These are phyloP conservation scores for Oryctes rhinoceros DNA, from an alignment of 1,140 invertebrate genomes.

Conservation along the genomic window DNA sequence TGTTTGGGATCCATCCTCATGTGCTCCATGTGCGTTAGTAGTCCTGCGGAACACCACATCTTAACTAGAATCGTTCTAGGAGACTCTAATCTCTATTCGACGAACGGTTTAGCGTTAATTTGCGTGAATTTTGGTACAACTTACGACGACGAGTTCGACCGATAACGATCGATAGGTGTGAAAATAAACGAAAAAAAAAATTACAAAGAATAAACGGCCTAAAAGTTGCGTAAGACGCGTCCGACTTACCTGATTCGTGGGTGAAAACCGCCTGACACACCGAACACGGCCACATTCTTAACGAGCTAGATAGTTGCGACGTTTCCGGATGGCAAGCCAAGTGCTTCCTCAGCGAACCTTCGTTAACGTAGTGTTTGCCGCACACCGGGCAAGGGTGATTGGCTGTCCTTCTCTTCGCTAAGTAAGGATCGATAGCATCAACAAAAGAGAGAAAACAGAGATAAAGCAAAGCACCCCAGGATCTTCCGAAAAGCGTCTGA, in stretches of 20 bases:
- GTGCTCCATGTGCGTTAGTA: constrained; percentile 93
- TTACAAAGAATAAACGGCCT: constrained; percentile 14
- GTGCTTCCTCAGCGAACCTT: constrained; percentile 91
- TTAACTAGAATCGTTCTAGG: neutral
- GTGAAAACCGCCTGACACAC: constrained; percentile 94
- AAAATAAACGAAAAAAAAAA: constrained; percentile 23
- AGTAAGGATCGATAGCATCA: constrained; percentile 73
- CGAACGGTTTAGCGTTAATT: neutral
- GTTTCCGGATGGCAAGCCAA: constrained; percentile 92
- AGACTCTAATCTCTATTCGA: neutral
- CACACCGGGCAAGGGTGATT: constrained; percentile 94
- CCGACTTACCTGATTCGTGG: constrained; percentile 83
- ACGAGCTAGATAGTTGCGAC: constrained; percentile 82
- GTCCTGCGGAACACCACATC: constrained; percentile 66
- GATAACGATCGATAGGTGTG: constrained; percentile 1
- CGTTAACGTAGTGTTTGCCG: constrained; percentile 94
- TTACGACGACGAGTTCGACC: neutral
- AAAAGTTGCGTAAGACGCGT: neutral
- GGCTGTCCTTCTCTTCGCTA: constrained; percentile 90
- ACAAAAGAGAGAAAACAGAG: constrained; percentile 61
- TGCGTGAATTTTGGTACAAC: constrained; percentile 21
- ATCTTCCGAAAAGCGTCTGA: constrained; percentile 46
- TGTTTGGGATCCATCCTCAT: constrained; percentile 97
- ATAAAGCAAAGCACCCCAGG: constrained; percentile 62
- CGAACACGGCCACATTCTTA: constrained; percentile 93